A percentile compares a stretch with the other conserved stretches of the same genome.
Conservation (phyloP, 2,113 vertebrate species). For the Dolichallabes microphthalmus region DNA sequence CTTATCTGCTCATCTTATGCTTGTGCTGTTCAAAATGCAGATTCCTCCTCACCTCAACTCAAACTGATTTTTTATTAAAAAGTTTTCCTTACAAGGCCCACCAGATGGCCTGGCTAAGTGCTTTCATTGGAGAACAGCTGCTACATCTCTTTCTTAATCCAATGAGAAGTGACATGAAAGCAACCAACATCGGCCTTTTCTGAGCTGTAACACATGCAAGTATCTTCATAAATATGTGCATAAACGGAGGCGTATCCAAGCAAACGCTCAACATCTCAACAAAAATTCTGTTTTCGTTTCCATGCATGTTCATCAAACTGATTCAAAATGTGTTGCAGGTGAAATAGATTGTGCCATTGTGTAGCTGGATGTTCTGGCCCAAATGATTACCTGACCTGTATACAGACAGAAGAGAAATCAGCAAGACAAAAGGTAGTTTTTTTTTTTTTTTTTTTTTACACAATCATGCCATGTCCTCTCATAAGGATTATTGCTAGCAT, state of each 20-base stretch:
- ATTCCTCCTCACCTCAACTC: conserved; percentile 21
- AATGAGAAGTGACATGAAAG: conserved; percentile 36
- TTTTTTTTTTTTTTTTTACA: not conserved
- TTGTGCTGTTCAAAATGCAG: not conserved
- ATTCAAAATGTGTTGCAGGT: conserved; percentile 17
- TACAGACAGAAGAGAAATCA: not conserved
- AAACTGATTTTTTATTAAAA: conserved; percentile 15
- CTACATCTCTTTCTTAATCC: conserved; percentile 35
- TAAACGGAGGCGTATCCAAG: not conserved
- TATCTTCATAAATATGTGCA: not conserved
- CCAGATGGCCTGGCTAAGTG: conserved; percentile 40
- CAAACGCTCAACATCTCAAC: not conserved
- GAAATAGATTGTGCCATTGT: conserved; percentile 8
- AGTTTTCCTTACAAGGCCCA: conserved; percentile 14
- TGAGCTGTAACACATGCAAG: not conserved
- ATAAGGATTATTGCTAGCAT: not conserved
- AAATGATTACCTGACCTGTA: conserved; percentile 26
- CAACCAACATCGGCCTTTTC: conserved; percentile 26
- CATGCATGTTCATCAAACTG: not conserved
- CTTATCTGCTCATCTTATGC: not conserved
- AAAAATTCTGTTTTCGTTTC: not conserved
- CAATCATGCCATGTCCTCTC: not conserved
- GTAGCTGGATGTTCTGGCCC: not conserved
- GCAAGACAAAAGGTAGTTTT: conserved; percentile 17
- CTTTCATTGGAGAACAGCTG: conserved; percentile 36